Conservation (phyloP, 1,140 invertebrate genomes). For the Philopotamus ludificatus region DNA sequence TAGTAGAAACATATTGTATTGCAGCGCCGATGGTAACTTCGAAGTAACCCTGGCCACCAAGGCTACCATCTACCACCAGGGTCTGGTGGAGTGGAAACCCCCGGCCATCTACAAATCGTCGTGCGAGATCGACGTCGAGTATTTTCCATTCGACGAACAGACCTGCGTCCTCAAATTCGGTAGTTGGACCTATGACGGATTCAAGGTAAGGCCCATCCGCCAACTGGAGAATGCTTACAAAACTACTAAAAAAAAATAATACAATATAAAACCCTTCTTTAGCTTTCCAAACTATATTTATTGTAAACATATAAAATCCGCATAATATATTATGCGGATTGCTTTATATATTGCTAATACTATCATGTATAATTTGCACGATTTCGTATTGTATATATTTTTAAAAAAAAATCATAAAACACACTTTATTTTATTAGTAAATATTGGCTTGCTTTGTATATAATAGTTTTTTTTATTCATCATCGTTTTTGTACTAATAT, state of each 20-base stretch:
- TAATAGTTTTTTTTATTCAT: not conserved
- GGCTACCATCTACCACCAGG: constrained; percentile 87
- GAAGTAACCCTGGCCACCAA: constrained; percentile 95
- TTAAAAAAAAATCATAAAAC: too few relatives aligned
- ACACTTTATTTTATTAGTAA: not conserved
- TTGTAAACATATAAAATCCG: too few relatives aligned
- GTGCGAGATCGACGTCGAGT: constrained; percentile 94
- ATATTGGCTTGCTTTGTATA: not conserved
- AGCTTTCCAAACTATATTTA: too few relatives aligned
- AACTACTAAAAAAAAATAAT: too few relatives aligned
- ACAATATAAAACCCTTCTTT: too few relatives aligned
- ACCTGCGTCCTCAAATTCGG: constrained; percentile 85
- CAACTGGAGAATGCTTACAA: constrained; percentile 1
- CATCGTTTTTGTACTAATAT: not conserved
- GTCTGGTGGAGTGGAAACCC: constrained; percentile 93
- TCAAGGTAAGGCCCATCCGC: constrained; percentile 65
- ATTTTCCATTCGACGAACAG: constrained; percentile 95
- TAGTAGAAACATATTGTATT: constrained; percentile 48
- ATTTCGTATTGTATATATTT: too few relatives aligned
- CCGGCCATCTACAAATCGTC: constrained; percentile 95
- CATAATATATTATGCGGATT: too few relatives aligned
- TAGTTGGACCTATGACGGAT: constrained; percentile 93
- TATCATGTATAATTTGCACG: too few relatives aligned
- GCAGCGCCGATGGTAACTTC: constrained; percentile 93
- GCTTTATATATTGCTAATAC: too few relatives aligned